Base-by-base conservation (phyloP, 1,140 invertebrate species). In the Drosophila eugracilis region DNA sequence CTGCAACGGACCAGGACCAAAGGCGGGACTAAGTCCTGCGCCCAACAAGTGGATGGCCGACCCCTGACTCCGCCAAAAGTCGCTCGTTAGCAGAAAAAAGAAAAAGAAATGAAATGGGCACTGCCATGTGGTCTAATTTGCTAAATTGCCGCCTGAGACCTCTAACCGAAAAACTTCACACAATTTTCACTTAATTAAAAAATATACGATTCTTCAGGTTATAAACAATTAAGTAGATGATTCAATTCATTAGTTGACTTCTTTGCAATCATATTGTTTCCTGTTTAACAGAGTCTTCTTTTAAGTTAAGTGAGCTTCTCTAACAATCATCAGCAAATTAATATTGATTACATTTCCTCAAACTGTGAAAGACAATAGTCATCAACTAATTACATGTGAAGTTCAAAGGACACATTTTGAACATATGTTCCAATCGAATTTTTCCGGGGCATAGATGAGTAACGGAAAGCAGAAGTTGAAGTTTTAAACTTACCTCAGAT, bases 111-210 rank as follows among this genome's bases (percentile, higher is more conserved):
- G 39, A 53, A 10, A 37, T 19, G 49, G 37, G 42, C 50, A n/a
- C 44, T 15, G 58, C 58, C 63, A 52, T 22, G 55, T 69, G 60
- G 52, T 65, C 54, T 71, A 65, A 80, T 80, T 80, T 76, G 45
- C 48, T 50, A 57, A 65, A 69, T 75, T 53, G 37, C 63, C 57
- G 48, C 47, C 50, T 47, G 49, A 32, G 63, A 21, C 63, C 37
- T 37, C 28, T 52, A 44, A 69, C 37, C 34, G 15, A 67, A 67
- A 65, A 66, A 66, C 26, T 67, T 44, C 10, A 52, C 72, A 71
- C 63, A 50, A 65, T 81, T 72, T 72, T 72, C 65, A 57, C 78
- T 60, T 60, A 70, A 80, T 77, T 70, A 72, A 76, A 60, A 55
- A 60, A 54, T 71, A 57, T 62, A 54, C 50, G 32, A 55, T 19